Conservation (phyloP, 2,113 vertebrate genomes). For the Platichthys stellatus region DNA sequence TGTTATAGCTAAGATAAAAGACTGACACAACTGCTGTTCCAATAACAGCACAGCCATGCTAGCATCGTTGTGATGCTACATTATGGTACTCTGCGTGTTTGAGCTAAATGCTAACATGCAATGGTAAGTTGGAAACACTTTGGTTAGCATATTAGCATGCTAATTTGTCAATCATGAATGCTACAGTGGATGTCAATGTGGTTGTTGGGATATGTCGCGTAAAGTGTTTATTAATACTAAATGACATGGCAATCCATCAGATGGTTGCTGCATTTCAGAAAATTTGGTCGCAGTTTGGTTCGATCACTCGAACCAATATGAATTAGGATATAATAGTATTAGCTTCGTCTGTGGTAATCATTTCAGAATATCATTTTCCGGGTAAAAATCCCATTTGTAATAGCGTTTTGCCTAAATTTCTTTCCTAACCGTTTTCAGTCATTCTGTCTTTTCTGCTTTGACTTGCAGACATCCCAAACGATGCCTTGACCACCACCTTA, state of each 20-base stretch:
- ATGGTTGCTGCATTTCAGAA: too few species aligned
- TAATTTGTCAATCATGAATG: neutral
- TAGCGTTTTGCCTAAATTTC: too few species aligned
- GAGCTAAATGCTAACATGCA: neutral
- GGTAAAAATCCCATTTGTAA: too few species aligned
- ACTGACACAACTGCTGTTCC: too few species aligned
- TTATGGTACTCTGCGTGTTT: neutral
- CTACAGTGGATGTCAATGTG: too few species aligned
- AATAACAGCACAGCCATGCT: neutral
- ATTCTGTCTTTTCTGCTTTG: conserved; percentile 10
- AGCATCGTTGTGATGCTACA: neutral
- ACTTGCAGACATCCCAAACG: conserved; percentile 44
- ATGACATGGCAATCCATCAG: too few species aligned
- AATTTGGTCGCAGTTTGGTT: too few species aligned
- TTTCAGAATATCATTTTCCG: neutral
- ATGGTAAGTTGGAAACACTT: neutral
- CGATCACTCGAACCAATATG: too few species aligned
- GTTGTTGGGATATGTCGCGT: neutral
- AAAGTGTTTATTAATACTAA: neutral
- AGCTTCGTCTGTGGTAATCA: neutral
- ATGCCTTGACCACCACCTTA: conserved; percentile 5
- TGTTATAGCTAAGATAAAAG: too few species aligned
- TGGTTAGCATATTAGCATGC: neutral
- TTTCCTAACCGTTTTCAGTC: neutral
- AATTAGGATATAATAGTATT: too few species aligned